These are phyloP conservation scores for Creontiades dilutus DNA, from an alignment of 2,888 invertebrate species.

Conservation along the genomic window DNA sequence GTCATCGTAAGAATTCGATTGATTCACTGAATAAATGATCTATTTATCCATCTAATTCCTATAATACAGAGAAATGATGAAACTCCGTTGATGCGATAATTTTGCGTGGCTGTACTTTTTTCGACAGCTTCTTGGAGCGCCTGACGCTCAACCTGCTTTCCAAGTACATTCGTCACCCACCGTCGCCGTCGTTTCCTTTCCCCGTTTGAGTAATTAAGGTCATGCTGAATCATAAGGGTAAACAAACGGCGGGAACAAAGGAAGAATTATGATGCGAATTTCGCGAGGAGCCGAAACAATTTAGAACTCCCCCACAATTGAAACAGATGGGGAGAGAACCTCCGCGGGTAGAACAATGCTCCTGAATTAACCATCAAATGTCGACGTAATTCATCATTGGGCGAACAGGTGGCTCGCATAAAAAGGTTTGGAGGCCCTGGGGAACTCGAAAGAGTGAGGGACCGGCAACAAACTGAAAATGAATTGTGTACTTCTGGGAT, in stretches of 20 bases:
- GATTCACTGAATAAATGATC: too few species aligned
- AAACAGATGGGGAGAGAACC: background rate
- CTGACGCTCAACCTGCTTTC: too few species aligned
- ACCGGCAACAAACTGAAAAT: constrained; percentile 39
- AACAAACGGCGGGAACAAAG: background rate
- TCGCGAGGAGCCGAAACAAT: constrained; percentile 3
- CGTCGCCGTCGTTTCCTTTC: background rate
- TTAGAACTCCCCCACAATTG: background rate
- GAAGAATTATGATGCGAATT: constrained; percentile 4
- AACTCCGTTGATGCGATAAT: too few species aligned
- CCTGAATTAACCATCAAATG: constrained; percentile 19
- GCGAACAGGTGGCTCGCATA: constrained; percentile 5
- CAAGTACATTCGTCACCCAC: too few species aligned
- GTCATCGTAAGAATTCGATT: too few species aligned
- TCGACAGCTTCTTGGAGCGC: too few species aligned
- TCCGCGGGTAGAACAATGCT: background rate
- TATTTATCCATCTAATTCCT: too few species aligned
- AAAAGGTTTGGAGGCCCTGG: background rate
- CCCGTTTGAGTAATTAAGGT: background rate
- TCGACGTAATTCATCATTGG: constrained; percentile 20
- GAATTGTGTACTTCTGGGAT: constrained; percentile 49
- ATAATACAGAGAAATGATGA: too few species aligned
- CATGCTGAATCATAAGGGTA: background rate
- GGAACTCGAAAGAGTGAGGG: background rate
- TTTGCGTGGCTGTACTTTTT: too few species aligned